These are phyloP conservation scores for Platygyra sinensis DNA, from an alignment of 64 coral and sea anemone genomes.

Conservation along the genomic window DNA sequence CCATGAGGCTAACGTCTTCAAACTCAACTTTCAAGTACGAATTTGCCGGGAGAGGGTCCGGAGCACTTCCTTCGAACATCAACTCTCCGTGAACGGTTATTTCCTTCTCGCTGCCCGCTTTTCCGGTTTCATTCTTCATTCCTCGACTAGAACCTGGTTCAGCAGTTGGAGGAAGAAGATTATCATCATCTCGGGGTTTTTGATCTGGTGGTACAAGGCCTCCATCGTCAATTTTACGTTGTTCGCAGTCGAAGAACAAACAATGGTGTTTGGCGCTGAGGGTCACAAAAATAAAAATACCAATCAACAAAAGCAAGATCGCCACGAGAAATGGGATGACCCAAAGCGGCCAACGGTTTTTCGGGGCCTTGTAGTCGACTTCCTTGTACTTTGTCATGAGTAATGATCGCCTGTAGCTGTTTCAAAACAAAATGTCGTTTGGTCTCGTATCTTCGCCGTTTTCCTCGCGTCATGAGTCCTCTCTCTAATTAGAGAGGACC, in stretches of 20 bases:
- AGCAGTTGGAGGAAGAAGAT: neutral
- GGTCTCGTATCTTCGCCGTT: too few relatives aligned
- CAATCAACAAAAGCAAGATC: constrained; percentile 41
- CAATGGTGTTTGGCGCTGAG: constrained; percentile 21
- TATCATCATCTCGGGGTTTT: neutral
- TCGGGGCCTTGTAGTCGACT: constrained; percentile 16
- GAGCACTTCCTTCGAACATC: constrained; percentile 31
- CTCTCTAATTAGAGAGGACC: too few relatives aligned
- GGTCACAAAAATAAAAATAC: constrained; percentile 60
- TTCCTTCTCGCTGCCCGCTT: neutral
- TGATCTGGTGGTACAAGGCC: neutral
- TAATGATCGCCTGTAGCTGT: neutral
- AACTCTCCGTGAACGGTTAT: constrained; percentile 69
- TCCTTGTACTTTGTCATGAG: constrained; percentile 35
- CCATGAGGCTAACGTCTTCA: constrained; percentile 67
- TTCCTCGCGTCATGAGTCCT: neutral
- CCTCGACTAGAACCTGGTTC: neutral
- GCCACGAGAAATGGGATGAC: constrained; percentile 53
- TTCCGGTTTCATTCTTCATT: neutral
- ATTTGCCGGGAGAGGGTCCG: constrained; percentile 48
- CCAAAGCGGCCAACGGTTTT: constrained; percentile 51
- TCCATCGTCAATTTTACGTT: constrained; percentile 10
- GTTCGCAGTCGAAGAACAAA: constrained; percentile 60
- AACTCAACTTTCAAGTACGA: constrained; percentile 48
- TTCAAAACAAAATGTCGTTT: neutral